A percentile compares a stretch with the other conserved stretches of the same genome.
These are phyloP conservation scores for Pocillopora grandis DNA, from an alignment of 92 coral and sea anemone genomes.

Conservation along the genomic window DNA sequence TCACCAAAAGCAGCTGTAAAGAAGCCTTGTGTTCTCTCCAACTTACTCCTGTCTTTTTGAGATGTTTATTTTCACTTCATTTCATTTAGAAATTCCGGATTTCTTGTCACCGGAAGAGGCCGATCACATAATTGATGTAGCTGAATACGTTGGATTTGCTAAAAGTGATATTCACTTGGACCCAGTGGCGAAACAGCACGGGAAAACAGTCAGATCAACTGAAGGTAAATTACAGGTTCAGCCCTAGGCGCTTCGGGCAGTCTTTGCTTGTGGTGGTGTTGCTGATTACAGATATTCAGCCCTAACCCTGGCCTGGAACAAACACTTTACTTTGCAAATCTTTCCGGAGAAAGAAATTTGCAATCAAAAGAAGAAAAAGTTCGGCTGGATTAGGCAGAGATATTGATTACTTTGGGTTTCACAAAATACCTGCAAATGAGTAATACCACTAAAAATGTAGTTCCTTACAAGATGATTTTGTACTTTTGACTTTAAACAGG, in stretches of 20 bases:
- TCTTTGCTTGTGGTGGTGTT: too few species aligned
- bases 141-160: slow-evolving; percentile 70
- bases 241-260: too few species aligned
- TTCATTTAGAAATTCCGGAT: slow-evolving; percentile 77
- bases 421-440: too few species aligned
- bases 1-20: too few species aligned
- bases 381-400: too few species aligned
- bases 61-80: neutral
- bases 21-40: neutral
- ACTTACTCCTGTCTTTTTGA: neutral
- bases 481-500: slow-evolving; percentile 39
- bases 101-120: slow-evolving; percentile 85
- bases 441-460: too few species aligned
- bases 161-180: slow-evolving; percentile 85
- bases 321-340: too few species aligned
- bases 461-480: neutral
- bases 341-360: too few species aligned
- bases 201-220: slow-evolving; percentile 47
- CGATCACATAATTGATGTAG: slow-evolving; percentile 74
- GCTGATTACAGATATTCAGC: too few species aligned
- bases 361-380: too few species aligned
- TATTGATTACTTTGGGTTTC: too few species aligned
- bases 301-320: too few species aligned
- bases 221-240: slow-evolving; percentile 49
- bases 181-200: slow-evolving; percentile 58